phyloP scores from a whole-genome alignment of 2,888 invertebrate species.

The Melanostoma mellinum region DNA sequence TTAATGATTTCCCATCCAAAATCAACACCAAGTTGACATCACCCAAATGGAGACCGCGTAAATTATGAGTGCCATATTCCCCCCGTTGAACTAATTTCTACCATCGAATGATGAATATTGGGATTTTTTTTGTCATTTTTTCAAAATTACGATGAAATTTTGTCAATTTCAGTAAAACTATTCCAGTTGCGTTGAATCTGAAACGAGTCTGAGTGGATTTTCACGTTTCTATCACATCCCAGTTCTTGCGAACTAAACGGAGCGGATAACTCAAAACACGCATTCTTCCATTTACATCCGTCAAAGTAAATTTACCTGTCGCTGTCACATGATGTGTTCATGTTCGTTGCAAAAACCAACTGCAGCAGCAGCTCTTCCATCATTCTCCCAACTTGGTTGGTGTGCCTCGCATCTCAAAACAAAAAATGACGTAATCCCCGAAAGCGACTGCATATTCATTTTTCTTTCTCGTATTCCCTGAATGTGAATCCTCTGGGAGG shows the following conservation, averaged over 20 bases:
- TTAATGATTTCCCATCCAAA: slow-evolving; percentile 16
- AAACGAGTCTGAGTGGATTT: not conserved
- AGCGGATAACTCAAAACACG: not conserved
- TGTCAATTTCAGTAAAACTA: too few relatives aligned
- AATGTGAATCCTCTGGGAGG: slow-evolving; percentile 16
- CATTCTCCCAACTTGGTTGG: slow-evolving; percentile 9
- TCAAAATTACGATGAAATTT: too few relatives aligned
- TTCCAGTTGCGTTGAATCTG: not conserved
- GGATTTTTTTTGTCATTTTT: not conserved
- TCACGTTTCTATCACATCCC: slow-evolving; percentile 2
- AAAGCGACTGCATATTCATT: slow-evolving; percentile 42
- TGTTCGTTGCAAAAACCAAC: not conserved
- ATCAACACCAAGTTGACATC: slow-evolving; percentile 41
- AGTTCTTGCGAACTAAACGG: not conserved
- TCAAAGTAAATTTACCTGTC: slow-evolving; percentile 61
- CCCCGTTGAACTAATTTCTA: not conserved
- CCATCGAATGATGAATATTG: not conserved
- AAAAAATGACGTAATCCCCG: slow-evolving; percentile 57
- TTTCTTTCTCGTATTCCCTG: slow-evolving; percentile 2
- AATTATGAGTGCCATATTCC: not conserved
- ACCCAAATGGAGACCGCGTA: slow-evolving; percentile 17
- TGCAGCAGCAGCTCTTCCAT: not conserved
- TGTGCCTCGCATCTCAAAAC: slow-evolving; percentile 29
- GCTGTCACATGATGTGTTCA: slow-evolving; percentile 36
- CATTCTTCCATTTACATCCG: slow-evolving; percentile 35